Percentiles rank a stretch among this genome's conserved stretches.
Evolutionary conservation across 2,888 invertebrate species (phyloP).

Genomic region (Aethes cnicana): DNA sequence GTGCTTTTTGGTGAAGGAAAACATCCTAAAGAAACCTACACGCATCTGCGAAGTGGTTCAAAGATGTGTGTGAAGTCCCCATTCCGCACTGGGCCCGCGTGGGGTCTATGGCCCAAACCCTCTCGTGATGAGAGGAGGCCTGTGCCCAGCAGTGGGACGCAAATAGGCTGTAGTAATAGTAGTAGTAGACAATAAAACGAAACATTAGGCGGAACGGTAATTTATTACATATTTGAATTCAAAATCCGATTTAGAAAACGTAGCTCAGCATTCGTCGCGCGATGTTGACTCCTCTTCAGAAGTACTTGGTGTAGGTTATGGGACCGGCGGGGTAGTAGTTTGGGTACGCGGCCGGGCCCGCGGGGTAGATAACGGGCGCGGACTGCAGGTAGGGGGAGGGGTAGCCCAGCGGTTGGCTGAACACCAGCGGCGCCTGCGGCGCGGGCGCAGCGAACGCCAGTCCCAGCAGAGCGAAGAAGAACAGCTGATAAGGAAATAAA

Average conservation of each 20-base stretch:
- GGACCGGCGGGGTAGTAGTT: slow-evolving; percentile 32
- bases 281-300: slow-evolving; percentile 32
- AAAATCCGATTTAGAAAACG: slow-evolving; percentile 31
- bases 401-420: slow-evolving; percentile 22
- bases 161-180: no score
- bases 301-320: slow-evolving; percentile 46
- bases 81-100: no score
- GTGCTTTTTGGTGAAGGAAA: no score
- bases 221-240: slow-evolving; percentile 41
- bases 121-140: no score
- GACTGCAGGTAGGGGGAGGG: slow-evolving; percentile 29
- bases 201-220: slow-evolving; percentile 45
- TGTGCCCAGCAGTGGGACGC: no score
- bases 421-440: slow-evolving; percentile 33
- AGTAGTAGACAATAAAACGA: no score
- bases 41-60: no score
- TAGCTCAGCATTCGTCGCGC: not conserved
- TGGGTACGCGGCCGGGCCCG: slow-evolving; percentile 8
- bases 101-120: no score
- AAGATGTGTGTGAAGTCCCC: no score
- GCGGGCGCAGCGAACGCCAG: slow-evolving; percentile 51
- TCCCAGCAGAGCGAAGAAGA: slow-evolving; percentile 46
- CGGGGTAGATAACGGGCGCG: slow-evolving; percentile 42
- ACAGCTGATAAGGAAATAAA: slow-evolving; percentile 41
- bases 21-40: no score